Base-by-base conservation (phyloP, 2,888 invertebrate genomes). In the Zelleria hepariella region DNA sequence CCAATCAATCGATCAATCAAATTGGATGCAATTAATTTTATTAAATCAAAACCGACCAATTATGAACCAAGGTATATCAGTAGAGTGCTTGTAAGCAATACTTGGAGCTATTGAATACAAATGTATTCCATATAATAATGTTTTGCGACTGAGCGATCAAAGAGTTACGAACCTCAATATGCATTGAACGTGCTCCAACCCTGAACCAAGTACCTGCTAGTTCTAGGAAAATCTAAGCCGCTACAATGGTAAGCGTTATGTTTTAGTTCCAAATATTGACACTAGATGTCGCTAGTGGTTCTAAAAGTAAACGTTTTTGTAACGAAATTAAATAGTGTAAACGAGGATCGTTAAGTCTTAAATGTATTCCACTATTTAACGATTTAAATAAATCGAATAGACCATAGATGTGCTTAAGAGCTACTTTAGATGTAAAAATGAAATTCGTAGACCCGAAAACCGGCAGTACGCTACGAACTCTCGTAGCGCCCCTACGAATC, bases 391-490 rank as follows among this genome's bases (percentile, higher is more conserved):
- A n/a, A n/a, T n/a, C n/a, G n/a, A n/a, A n/a, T n/a, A n/a, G n/a
- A n/a, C n/a, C n/a, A n/a, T n/a, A n/a, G n/a, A n/a, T n/a, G n/a
- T n/a, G n/a, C n/a, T n/a, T n/a, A n/a, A n/a, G n/a, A n/a, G n/a
- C n/a, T n/a, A n/a, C n/a, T n/a, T n/a, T n/a, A n/a, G n/a, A n/a
- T n/a, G n/a, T n/a, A n/a, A n/a, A n/a, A 54, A 54, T 18, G 26
- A 54, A 51, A 18, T 27, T 60, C 61, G 65, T 65, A 65, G 65
- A 63, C 24, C 10, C 10, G 5, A n/a, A n/a, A n/a, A 54, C n/a
- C 57, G 63, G 62, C 78, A 78, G 78, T 78, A 65, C 55, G 76
- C 78, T 78, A 76, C 77, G 75, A 70, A 65, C 69, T 59, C 49
- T 67, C 78, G 78, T 77, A 78, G 78, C 73, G 75, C 60, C 62